Conservation (phyloP, 2,113 vertebrate species). For the Upupa epops region DNA sequence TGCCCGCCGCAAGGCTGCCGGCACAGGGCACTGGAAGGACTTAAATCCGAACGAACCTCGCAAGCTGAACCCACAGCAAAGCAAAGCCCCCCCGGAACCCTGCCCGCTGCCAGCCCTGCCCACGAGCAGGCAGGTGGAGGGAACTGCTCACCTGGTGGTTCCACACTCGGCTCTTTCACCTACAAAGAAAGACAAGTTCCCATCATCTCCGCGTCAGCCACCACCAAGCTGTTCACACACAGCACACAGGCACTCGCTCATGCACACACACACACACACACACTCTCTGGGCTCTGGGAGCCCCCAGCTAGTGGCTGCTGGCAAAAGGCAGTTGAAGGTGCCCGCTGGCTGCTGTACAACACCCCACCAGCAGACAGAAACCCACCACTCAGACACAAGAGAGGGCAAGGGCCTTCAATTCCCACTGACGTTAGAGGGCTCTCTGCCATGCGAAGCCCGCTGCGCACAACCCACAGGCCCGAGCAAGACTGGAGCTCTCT, state of each 20-base stretch:
- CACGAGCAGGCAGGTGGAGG: background rate
- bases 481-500: too few relatives aligned
- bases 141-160: conserved; percentile 90
- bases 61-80: background rate
- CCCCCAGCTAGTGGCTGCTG: background rate
- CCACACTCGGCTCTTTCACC: conserved; percentile 96
- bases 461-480: too few relatives aligned
- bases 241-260: background rate
- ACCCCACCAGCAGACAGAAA: background rate
- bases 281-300: background rate
- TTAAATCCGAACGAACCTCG: background rate
- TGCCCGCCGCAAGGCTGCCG: background rate
- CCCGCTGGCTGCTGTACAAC: background rate
- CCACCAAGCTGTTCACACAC: background rate
- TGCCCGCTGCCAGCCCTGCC: background rate
- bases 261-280: too few relatives aligned
- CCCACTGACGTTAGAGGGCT: too few relatives aligned
- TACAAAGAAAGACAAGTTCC: conserved; percentile 62
- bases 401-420: background rate
- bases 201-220: background rate
- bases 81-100: background rate
- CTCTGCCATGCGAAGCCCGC: too few relatives aligned
- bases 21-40: background rate
- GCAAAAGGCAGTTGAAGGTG: background rate
- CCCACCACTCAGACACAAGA: background rate